phyloP scores from a whole-genome alignment of 2,113 vertebrate genomes.

The Prunella fulvescens region DNA sequence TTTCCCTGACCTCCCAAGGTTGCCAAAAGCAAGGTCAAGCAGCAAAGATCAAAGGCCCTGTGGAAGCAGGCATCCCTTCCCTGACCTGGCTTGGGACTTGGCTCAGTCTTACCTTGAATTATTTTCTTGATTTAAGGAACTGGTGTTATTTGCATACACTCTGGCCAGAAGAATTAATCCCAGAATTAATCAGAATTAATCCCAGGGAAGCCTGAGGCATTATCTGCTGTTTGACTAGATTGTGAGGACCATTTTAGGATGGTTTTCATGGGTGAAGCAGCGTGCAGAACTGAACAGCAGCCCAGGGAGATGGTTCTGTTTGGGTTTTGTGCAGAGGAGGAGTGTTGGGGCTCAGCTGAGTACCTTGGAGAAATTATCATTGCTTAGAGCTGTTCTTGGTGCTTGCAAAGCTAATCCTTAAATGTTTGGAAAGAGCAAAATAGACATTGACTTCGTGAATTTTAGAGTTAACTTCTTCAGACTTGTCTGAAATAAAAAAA shows the following conservation, averaged over 20 bases:
- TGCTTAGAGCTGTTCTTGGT: not conserved
- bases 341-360: not conserved
- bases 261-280: not conserved
- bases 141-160: not conserved
- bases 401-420: not conserved
- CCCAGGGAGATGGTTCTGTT: not conserved
- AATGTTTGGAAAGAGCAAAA: not conserved
- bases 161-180: not conserved
- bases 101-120: not conserved
- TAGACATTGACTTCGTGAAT: not conserved
- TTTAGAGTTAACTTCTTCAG: not conserved
- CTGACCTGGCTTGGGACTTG: not conserved
- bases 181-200: not conserved
- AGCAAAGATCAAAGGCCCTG: conserved; percentile 31
- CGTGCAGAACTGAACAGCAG: accelerated
- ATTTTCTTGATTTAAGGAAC: not conserved
- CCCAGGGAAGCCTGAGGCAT: not conserved
- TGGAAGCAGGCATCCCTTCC: not conserved
- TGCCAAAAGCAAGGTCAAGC: conserved; percentile 43
- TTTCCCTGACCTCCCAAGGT: conserved; percentile 28
- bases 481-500: not conserved
- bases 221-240: not conserved
- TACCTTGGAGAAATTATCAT: not conserved
- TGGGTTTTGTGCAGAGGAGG: not conserved
- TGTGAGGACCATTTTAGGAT: not conserved